phyloP scores from a whole-genome alignment of 2,113 vertebrate species.

The Neodon shergylaensis region DNA sequence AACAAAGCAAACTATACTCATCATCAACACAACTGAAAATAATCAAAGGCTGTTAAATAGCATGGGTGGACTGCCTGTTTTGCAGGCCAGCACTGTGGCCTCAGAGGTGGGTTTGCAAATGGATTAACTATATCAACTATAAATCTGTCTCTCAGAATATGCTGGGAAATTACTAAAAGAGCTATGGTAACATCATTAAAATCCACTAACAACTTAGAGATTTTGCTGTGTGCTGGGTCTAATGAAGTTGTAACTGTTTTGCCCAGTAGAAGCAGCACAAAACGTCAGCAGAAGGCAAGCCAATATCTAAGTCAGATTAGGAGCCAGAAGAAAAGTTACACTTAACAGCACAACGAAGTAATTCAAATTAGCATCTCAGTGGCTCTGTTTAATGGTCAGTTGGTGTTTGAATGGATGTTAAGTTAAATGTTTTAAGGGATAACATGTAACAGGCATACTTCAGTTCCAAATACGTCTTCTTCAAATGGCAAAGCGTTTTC shows the following conservation, averaged over 20 bases:
- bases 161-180: constrained; percentile 59
- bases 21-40: constrained; percentile 62
- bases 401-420: constrained; percentile 23
- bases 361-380: constrained; percentile 51
- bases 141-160: constrained; percentile 37
- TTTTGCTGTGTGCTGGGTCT: constrained; percentile 9
- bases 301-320: constrained; percentile 62
- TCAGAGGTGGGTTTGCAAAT: constrained; percentile 53
- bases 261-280: constrained; percentile 43
- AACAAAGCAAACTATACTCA: constrained; percentile 34
- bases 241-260: constrained; percentile 42
- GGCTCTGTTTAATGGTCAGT: constrained; percentile 43
- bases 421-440: constrained; percentile 52
- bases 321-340: constrained; percentile 55
- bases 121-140: constrained; percentile 47
- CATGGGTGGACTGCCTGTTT: constrained; percentile 50
- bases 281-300: constrained; percentile 40
- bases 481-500: constrained; percentile 22
- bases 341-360: background rate
- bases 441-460: background rate
- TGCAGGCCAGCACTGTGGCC: constrained; percentile 45
- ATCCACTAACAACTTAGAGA: background rate
- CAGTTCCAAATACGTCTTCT: constrained; percentile 42
- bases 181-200: constrained; percentile 41
- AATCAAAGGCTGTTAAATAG: constrained; percentile 42